phyloP scores from a whole-genome alignment of 2,888 invertebrate species.

The Sphaerophoria rueppellii region DNA sequence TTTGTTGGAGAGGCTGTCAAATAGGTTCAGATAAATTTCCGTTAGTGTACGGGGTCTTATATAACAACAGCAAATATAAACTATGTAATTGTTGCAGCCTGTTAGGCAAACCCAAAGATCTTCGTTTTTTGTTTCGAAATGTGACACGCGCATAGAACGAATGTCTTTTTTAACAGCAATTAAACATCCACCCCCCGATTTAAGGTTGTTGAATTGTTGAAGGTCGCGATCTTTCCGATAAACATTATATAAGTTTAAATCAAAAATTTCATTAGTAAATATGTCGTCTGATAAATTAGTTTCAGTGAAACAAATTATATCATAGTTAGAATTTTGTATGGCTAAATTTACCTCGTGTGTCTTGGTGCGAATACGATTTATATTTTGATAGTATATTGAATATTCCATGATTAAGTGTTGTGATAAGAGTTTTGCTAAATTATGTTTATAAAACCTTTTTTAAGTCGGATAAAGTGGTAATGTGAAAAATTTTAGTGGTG shows the following conservation, averaged over 20 bases:
- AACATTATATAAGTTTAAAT: slow-evolving; percentile 2
- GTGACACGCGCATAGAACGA: too few species aligned
- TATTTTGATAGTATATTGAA: not conserved
- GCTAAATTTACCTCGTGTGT: not conserved
- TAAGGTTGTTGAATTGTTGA: too few species aligned
- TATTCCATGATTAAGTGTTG: too few species aligned
- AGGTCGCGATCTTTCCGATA: not conserved
- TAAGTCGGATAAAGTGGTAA: not conserved
- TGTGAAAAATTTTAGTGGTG: not conserved
- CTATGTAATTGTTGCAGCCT: too few species aligned
- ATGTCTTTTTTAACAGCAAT: too few species aligned
- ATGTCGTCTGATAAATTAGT: slow-evolving; percentile 3
- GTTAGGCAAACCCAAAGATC: too few species aligned
- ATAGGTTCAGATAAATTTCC: not conserved
- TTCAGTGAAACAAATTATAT: not conserved
- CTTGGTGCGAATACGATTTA: not conserved
- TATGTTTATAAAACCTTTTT: not conserved
- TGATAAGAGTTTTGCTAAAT: not conserved
- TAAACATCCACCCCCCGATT: too few species aligned
- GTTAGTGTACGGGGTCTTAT: not conserved
- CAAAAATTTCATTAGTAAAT: slow-evolving; percentile 10
- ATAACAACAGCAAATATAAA: not conserved
- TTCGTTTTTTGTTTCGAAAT: too few species aligned
- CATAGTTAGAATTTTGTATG: not conserved
- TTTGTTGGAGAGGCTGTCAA: not conserved